A percentile compares a stretch with the other conserved stretches of the same genome.
These are phyloP conservation scores for Mactra quadrangularis DNA, from an alignment of 1,140 invertebrate genomes.

Conservation along the genomic window DNA sequence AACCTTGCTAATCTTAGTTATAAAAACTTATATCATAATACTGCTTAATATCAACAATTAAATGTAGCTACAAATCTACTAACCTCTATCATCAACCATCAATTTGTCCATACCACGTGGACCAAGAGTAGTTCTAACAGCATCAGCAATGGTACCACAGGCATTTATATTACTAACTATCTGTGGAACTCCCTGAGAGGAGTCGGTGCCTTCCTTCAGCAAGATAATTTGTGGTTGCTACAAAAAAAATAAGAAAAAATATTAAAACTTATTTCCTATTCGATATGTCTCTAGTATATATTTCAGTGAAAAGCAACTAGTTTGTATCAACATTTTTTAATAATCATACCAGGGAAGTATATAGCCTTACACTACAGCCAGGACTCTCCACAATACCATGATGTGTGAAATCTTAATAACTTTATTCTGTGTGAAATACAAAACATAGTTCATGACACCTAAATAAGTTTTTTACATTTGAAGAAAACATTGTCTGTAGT, in stretches of 20 bases:
- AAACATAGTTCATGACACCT: too few species aligned
- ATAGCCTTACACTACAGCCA: not conserved
- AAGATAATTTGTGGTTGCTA: constrained; percentile 98
- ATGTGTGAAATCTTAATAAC: too few species aligned
- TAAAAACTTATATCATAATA: too few species aligned
- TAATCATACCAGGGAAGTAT: not conserved
- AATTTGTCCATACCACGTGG: constrained; percentile 99
- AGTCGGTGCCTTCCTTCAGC: constrained; percentile 98
- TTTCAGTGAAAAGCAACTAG: not conserved
- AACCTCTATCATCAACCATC: constrained; percentile 93
- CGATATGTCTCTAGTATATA: not conserved
- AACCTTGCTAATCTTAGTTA: too few species aligned
- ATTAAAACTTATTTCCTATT: not conserved
- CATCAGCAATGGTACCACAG: constrained; percentile 98
- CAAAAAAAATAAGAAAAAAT: not conserved
- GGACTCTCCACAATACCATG: not conserved
- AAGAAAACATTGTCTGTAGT: too few species aligned
- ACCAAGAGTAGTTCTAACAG: constrained; percentile 97
- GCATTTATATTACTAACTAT: constrained; percentile 99
- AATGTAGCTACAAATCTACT: too few species aligned
- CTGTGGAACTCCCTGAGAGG: constrained; percentile 97
- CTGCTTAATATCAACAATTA: too few species aligned
- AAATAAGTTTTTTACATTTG: too few species aligned
- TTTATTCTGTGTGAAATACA: too few species aligned
- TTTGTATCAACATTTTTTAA: not conserved